phyloP scores from a whole-genome alignment of 2,888 invertebrate species.

The Theodoxus fluviatilis region DNA sequence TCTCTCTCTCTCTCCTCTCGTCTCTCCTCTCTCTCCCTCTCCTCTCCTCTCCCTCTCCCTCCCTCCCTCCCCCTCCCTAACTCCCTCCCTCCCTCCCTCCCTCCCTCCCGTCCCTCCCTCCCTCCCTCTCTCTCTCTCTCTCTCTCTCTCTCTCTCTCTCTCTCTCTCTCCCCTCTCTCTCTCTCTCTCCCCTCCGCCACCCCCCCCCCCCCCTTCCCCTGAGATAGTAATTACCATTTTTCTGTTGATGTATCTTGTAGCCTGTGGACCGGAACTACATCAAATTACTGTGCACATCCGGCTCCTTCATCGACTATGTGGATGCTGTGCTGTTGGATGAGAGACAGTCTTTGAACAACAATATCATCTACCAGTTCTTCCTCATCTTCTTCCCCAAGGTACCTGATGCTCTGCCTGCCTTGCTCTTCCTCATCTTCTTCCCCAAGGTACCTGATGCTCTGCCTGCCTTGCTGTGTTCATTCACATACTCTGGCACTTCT shows the following conservation, averaged over 20 bases:
- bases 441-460: no score
- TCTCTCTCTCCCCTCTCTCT: background rate
- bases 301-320: constrained; percentile 86
- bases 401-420: no score
- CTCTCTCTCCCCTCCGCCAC: background rate
- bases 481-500: no score
- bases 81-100: no score
- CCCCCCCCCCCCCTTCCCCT: background rate
- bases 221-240: background rate
- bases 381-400: constrained; percentile 90
- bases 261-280: constrained; percentile 82
- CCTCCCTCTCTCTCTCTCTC: no score
- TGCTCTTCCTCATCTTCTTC: constrained; percentile 86
- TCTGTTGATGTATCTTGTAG: no score
- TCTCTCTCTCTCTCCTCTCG: no score
- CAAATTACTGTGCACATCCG: constrained; percentile 81
- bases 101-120: no score
- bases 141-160: constrained; percentile 12
- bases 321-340: constrained; percentile 90
- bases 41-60: no score
- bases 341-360: constrained; percentile 82
- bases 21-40: no score
- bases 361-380: constrained; percentile 85
- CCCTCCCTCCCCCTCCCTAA: no score
- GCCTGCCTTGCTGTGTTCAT: no score